A percentile compares a stretch with the other conserved stretches of the same genome.
phyloP scores from a whole-genome alignment of 2,113 vertebrate genomes.

The Sardina pilchardus region DNA sequence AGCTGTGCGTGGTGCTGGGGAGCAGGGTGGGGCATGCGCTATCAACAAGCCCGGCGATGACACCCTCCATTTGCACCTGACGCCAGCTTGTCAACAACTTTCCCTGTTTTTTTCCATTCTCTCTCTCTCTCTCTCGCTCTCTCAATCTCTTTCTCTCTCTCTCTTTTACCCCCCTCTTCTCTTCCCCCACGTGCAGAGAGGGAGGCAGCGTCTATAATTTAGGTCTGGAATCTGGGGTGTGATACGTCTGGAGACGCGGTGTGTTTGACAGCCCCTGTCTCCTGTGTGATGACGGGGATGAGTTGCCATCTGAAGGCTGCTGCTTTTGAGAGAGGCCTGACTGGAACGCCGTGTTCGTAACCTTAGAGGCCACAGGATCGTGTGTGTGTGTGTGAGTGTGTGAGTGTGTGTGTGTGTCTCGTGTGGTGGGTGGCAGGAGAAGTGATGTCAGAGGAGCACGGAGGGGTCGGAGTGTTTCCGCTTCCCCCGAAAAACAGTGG shows the following conservation, averaged over 20 bases:
- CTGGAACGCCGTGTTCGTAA: not conserved
- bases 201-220: not conserved
- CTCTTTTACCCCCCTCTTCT: not conserved
- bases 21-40: not conserved
- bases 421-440: not conserved
- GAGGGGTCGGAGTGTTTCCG: constrained; percentile 20
- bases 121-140: not conserved
- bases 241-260: not conserved
- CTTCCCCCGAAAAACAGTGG: constrained; percentile 37
- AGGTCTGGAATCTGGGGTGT: constrained; percentile 12
- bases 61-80: constrained; percentile 22
- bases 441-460: constrained; percentile 5
- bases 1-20: constrained; percentile 25
- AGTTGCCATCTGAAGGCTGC: not conserved
- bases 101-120: not conserved
- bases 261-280: not conserved
- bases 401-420: not conserved
- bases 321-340: not conserved
- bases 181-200: not conserved
- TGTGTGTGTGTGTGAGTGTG: not conserved
- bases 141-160: not conserved
- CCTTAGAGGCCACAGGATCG: not conserved
- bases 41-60: not conserved
- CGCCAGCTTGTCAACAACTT: constrained; percentile 4
- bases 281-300: not conserved